Conservation (phyloP, 2,113 vertebrate species). For the Gadus macrocephalus region DNA sequence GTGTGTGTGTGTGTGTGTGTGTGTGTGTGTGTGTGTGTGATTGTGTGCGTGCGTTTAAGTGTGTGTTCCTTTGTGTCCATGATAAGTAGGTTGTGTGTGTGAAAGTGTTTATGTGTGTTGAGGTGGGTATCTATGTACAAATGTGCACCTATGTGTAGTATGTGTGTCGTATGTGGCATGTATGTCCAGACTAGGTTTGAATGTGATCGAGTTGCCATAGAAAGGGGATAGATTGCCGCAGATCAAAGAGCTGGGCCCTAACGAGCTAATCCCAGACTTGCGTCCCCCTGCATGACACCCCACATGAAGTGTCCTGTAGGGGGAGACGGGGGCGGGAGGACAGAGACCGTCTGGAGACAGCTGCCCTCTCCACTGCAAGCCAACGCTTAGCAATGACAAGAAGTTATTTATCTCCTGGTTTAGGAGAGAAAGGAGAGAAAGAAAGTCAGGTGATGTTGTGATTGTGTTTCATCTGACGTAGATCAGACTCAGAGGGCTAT, state of each 20-base stretch:
- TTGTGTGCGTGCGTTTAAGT: slow-evolving; percentile 7
- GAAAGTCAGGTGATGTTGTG: slow-evolving; percentile 30
- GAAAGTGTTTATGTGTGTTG: not conserved
- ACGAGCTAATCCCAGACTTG: slow-evolving; percentile 62
- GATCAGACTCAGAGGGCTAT: not conserved
- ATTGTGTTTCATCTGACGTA: not conserved
- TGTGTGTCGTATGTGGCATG: not conserved
- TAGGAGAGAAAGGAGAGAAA: slow-evolving; percentile 17
- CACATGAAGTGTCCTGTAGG: slow-evolving; percentile 34
- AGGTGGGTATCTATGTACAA: not conserved
- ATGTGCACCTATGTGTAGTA: not conserved
- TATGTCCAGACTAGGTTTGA: slow-evolving; percentile 40
- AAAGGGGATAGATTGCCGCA: slow-evolving; percentile 57
- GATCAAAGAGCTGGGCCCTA: slow-evolving; percentile 60
- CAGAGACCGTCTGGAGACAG: slow-evolving; percentile 48
- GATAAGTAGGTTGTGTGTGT: not conserved
- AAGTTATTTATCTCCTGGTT: slow-evolving; percentile 30
- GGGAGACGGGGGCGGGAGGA: not conserved
- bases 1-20: slow-evolving; percentile 37
- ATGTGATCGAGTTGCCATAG: slow-evolving; percentile 58
- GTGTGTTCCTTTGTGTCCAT: no score
- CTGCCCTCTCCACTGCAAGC: slow-evolving; percentile 54
- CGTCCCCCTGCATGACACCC: slow-evolving; percentile 45
- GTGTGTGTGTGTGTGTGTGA: slow-evolving; percentile 6
- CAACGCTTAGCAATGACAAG: slow-evolving; percentile 42